Base-by-base conservation (phyloP, 1,140 invertebrate genomes). In the Anastrepha ludens region DNA sequence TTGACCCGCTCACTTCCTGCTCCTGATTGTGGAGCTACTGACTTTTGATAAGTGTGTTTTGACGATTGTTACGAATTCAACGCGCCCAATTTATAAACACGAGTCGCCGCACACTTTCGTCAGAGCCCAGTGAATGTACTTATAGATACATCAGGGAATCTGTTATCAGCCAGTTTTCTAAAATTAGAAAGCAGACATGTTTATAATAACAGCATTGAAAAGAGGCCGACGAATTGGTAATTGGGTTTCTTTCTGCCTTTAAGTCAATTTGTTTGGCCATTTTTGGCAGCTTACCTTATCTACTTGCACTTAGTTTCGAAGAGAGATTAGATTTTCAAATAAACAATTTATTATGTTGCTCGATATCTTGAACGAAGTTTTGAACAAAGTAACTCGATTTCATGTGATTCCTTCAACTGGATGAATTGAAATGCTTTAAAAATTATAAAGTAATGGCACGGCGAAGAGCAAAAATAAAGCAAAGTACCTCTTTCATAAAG, bases 41-140 rank as follows among this genome's bases (percentile, higher is more conserved):
- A 7, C 17, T 55, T 81, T 55, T 81, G 74, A 81, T 74, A 47
- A 67, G 65, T 44, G 67, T n/a, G 3, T 74, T 74, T 74, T 9
- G 47, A 55, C n/a, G n/a, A 55, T 55, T 47, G 7, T 50, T 15
- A 11, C 60, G 50, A 62, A 62, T 4, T 17, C 60, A 62, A 62
- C 13, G 50, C 50, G 50, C 6, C 6, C 15, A 44, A n/a, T 62
- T 15, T 74, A 41, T 74, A 3, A 74, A 74, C 67, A 74, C 67
- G 67, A 41, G 13, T 15, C 13, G 2, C 44, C 39, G 17, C 60
- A n/a, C 60, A 13, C 60, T 62, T 62, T 13, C 11, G 60, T 7
- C 60, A 17, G 60, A 5, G 15, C 60, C 15, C 60, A 13, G 6
- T 55, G 11, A 29, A 29, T 29, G 1, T 29, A 55, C 50, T 55